Evolutionary conservation across 2,888 invertebrate genomes (phyloP).

Genomic region (Heliconius aoede): DNA sequence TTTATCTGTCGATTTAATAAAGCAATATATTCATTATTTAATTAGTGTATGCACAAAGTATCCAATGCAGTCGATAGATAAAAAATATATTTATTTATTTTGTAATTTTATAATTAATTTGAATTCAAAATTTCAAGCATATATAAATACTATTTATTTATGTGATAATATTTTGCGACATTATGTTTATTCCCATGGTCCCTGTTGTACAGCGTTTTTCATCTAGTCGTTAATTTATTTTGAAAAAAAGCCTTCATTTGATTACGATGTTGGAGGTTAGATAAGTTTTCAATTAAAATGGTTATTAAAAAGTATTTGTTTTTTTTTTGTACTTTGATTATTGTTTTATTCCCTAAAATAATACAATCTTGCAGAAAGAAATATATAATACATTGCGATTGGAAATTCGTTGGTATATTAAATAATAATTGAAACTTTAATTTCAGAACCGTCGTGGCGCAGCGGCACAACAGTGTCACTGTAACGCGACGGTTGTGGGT

Average conservation of each 20-base stretch:
- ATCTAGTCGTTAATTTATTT: slow-evolving; percentile 81
- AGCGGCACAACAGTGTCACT: no score
- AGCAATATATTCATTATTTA: not conserved
- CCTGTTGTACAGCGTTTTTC: slow-evolving; percentile 66
- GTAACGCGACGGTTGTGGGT: no score
- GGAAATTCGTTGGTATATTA: not conserved
- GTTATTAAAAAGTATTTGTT: slow-evolving; percentile 59
- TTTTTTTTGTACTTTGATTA: slow-evolving; percentile 47
- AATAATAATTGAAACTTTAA: not conserved
- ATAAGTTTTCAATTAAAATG: slow-evolving; percentile 79
- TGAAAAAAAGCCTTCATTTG: slow-evolving; percentile 60
- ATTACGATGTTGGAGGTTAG: slow-evolving; percentile 70
- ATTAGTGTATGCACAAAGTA: not conserved
- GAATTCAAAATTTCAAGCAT: not conserved
- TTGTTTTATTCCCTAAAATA: not conserved
- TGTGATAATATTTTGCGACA: slow-evolving; percentile 47
- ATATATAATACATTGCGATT: not conserved
- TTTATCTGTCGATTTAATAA: not conserved
- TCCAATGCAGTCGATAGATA: not conserved
- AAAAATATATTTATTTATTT: slow-evolving; percentile 23
- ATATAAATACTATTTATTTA: slow-evolving; percentile 23
- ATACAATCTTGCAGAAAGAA: not conserved
- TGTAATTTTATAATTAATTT: not conserved
- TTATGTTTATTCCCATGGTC: slow-evolving; percentile 49
- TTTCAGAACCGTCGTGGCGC: no score